Percentiles rank a stretch among this genome's conserved stretches.
These are phyloP conservation scores for Lymantria monacha DNA, from an alignment of 2,888 invertebrate genomes.

Conservation along the genomic window DNA sequence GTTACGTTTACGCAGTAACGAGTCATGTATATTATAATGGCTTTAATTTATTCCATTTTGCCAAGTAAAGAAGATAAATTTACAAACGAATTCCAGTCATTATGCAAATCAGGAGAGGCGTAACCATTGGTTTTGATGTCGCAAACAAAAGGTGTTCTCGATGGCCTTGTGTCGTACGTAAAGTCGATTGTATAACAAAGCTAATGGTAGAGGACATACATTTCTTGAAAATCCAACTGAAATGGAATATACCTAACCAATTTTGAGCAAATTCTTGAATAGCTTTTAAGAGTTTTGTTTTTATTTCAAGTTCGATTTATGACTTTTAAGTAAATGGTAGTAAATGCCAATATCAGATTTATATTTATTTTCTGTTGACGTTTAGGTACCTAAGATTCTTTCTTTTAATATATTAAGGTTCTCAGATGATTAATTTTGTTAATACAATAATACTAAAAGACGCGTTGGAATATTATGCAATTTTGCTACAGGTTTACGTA, in stretches of 20 bases:
- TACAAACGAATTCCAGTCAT: slow-evolving; percentile 28
- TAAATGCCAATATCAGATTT: too few species aligned
- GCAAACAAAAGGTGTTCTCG: slow-evolving; percentile 18
- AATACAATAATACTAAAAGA: too few species aligned
- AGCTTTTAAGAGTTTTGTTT: slow-evolving; percentile 52
- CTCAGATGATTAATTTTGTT: too few species aligned
- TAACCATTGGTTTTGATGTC: slow-evolving; percentile 16
- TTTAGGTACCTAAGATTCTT: too few species aligned
- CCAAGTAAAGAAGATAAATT: slow-evolving; percentile 19
- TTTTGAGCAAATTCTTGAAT: slow-evolving; percentile 54
- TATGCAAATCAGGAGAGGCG: slow-evolving; percentile 29
- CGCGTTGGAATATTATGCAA: too few species aligned
- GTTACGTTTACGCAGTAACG: slow-evolving; percentile 21
- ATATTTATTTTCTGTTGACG: too few species aligned
- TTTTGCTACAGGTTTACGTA: too few species aligned
- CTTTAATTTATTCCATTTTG: slow-evolving; percentile 32
- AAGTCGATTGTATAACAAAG: slow-evolving; percentile 8
- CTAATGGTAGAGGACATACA: slow-evolving; percentile 40
- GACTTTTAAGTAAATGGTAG: not conserved
- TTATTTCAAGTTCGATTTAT: slow-evolving; percentile 23
- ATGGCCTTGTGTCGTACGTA: slow-evolving; percentile 4
- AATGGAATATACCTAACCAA: slow-evolving; percentile 54
- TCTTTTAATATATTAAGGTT: too few species aligned
- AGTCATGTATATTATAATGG: slow-evolving; percentile 22
- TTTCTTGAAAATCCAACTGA: slow-evolving; percentile 54